Evolutionary conservation across 2,888 invertebrate species (phyloP), one percentile per base, ranked within the genome.

Genomic region (Lymantria monacha): DNA sequence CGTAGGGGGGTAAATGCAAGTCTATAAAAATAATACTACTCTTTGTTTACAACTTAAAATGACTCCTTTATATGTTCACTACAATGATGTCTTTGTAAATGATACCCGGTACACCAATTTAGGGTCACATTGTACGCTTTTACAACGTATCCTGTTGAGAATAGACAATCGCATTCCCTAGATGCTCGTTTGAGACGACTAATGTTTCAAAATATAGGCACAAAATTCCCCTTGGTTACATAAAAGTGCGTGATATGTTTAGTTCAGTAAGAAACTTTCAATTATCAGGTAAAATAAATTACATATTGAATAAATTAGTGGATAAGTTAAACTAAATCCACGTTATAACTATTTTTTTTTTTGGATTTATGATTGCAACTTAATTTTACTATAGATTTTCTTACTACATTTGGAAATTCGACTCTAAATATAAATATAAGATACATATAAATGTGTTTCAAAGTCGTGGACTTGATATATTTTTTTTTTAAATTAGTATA

Each of bases 21-120:
- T 7, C 36, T 11, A 2, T 36, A 36, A 36, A 36, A 36, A n/a
- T 36, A n/a, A 11, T 36, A 9, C 9, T 11, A n/a, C 9, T 5
- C n/a, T 36, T 11, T 36, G 2, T 36, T 36, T 9, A 36, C 9
- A n/a, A 36, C n/a, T 36, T 36, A 36, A 11, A n/a, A 11, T 36
- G 36, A 36, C 36, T 36, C n/a, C 9, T 11, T 11, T 11, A 36
- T n/a, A 36, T 36, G n/a, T 36, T 11, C 9, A 36, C 9, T 36
- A n/a, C 9, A 11, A 36, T 36, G n/a, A 2, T 36, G 7, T 2
- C n/a, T 7, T 2, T n/a, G 10, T 36, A 55, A 50, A 48, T 56
- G 30, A 42, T 44, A 14, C 42, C 43, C 10, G 38, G 44, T 15
- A 40, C 40, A 45, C 53, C 45, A 60, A 63, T 60, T 52, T 48